A percentile compares a stretch with the other conserved stretches of the same genome.
These are phyloP conservation scores for Macrosoma leucophasiata DNA, from an alignment of 2,888 invertebrate genomes.

Conservation along the genomic window DNA sequence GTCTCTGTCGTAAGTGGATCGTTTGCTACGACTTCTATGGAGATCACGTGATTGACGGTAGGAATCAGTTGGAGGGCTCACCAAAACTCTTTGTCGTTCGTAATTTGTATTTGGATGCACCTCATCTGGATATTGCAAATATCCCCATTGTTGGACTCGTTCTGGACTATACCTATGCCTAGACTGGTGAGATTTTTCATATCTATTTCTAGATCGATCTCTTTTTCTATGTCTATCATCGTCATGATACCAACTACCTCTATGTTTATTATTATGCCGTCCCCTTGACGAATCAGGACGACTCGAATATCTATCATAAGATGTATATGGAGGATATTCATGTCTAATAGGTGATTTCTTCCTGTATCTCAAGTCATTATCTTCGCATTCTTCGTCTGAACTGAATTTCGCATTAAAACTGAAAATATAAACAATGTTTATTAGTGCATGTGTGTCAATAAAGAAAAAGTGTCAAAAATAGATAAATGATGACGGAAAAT, in stretches of 20 bases:
- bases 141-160: conserved; percentile 26
- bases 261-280: conserved; percentile 21
- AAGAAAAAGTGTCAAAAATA: too few species aligned
- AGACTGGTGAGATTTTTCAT: conserved; percentile 32
- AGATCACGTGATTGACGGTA: too few species aligned
- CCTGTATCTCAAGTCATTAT: conserved; percentile 25
- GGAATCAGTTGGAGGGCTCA: conserved; percentile 44
- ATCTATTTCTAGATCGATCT: conserved; percentile 33
- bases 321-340: conserved; percentile 1
- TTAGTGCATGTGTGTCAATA: too few species aligned
- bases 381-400: conserved; percentile 46
- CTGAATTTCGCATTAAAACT: conserved; percentile 31
- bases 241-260: conserved; percentile 29
- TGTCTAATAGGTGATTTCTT: conserved; percentile 19
- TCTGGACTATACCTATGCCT: conserved; percentile 39
- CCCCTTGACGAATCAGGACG: conserved; percentile 13
- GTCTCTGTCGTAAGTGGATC: conserved; percentile 28
- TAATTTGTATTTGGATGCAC: conserved; percentile 30
- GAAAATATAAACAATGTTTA: conserved; percentile 1
- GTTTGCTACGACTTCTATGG: conserved; percentile 33
- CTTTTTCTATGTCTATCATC: conserved; percentile 30
- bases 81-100: conserved; percentile 33
- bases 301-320: conserved; percentile 2
- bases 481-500: too few species aligned
- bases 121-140: conserved; percentile 27